Percentiles rank a stretch among this genome's conserved stretches.
Evolutionary conservation across 2,113 vertebrate genomes (phyloP).

Genomic region (Emydura subglobosa): DNA sequence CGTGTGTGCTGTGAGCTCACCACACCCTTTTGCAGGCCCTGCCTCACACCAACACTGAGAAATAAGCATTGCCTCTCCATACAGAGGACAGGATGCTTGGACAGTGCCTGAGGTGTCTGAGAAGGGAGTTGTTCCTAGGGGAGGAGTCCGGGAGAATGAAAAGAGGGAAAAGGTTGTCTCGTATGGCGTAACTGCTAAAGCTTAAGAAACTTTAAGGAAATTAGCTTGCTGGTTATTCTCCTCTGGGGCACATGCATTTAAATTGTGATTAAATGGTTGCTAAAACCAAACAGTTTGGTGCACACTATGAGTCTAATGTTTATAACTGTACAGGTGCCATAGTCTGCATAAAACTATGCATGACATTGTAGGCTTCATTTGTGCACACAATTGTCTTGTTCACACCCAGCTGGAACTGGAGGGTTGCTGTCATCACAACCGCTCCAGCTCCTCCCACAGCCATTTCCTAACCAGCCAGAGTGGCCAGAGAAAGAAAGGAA

Average conservation of each 20-base stretch:
- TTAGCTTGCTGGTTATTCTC: background rate
- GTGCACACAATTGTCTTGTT: background rate
- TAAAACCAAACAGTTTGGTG: background rate
- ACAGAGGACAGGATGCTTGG: background rate
- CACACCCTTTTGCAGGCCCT: background rate
- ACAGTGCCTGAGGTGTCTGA: background rate
- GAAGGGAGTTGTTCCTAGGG: background rate
- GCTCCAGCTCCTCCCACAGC: background rate
- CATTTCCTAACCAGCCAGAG: background rate
- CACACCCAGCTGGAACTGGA: background rate
- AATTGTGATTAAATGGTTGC: background rate
- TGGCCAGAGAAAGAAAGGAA: background rate
- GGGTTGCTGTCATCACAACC: background rate
- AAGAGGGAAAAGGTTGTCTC: background rate
- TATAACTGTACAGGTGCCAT: background rate
- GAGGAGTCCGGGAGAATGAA: background rate
- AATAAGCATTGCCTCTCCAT: background rate
- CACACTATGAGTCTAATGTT: background rate
- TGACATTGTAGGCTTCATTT: background rate
- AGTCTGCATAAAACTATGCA: background rate
- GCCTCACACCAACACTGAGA: background rate
- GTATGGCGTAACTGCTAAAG: background rate
- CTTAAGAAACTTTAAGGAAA: background rate
- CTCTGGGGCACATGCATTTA: background rate
- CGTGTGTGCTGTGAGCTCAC: background rate